phyloP scores from a whole-genome alignment of 2,113 vertebrate genomes.

The Datnioides undecimradiatus region DNA sequence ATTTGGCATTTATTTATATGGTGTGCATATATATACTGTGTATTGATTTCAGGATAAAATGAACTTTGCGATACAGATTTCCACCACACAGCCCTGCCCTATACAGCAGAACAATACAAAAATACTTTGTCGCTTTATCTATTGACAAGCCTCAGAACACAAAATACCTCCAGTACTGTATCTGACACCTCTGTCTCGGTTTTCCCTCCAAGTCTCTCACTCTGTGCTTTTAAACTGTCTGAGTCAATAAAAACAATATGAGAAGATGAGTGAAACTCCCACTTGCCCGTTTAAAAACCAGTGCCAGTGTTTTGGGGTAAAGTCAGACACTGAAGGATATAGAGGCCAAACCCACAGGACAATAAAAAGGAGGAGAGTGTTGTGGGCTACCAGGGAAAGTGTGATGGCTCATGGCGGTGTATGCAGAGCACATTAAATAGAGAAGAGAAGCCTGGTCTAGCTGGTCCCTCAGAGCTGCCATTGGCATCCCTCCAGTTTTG shows the following conservation, averaged over 20 bases:
- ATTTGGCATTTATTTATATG: neutral
- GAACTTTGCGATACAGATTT: neutral
- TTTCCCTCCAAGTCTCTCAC: conserved; percentile 43
- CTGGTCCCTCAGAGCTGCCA: conserved; percentile 69
- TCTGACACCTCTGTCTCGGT: conserved; percentile 30
- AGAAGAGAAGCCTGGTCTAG: conserved; percentile 66
- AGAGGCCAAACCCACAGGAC: conserved; percentile 22
- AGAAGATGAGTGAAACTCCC: conserved; percentile 33
- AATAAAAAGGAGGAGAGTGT: conserved; percentile 10
- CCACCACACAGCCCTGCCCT: neutral
- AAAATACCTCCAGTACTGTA: conserved; percentile 7
- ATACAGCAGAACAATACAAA: neutral
- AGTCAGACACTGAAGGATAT: conserved; percentile 27
- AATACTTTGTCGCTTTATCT: neutral
- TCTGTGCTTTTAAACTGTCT: conserved; percentile 33
- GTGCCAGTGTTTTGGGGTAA: conserved; percentile 31
- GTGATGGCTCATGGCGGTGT: conserved; percentile 63
- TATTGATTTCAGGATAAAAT: neutral
- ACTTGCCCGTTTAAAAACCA: conserved; percentile 47
- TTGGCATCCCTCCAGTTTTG: conserved; percentile 71
- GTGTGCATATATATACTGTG: too few relatives aligned
- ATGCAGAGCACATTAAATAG: conserved; percentile 76
- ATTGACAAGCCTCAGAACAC: conserved; percentile 31
- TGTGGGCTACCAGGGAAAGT: conserved; percentile 55
- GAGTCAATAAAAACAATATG: conserved; percentile 61